Evolutionary conservation across 2,113 vertebrate species (phyloP), one percentile per base, ranked within the genome.

Genomic region (Prunella fulvescens): DNA sequence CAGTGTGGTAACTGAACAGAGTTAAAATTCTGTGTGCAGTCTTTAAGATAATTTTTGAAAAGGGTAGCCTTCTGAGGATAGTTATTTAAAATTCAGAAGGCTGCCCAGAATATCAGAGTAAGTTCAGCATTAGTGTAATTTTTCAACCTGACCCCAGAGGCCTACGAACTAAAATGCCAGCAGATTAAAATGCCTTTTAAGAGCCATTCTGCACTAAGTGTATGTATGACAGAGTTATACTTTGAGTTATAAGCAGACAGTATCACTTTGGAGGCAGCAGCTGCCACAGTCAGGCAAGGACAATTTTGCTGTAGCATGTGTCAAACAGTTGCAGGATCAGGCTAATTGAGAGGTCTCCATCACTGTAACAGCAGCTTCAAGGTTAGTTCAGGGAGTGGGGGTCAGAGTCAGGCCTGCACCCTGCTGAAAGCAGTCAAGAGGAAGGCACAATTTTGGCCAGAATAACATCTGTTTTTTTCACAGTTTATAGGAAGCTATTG

Each of bases 151-250:
- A 94, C 82, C 82, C 76, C 69, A 74, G 82, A 96, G 92, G 37
- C 85, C 86, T 88, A 78, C 20, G 3, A 91, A 90, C 88, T 92
- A 78, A 93, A 96, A 93, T 90, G 92, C 64, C 77, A 95, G 88
- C 60, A 74, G 90, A 96, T 92, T 94, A 93, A 96, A 96, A 88
- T 81, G 90, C 60, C 62, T 95, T 96, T 95, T 90, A 95, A 90
- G 92, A 88, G 83, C 62, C 80, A 61, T 92, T 86, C 50, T 90
- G 79, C 80, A 76, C 76, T 88, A 74, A 90, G 61, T 12, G 6
- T 64, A 19, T 37, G 65, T 51, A 53, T 84, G 82, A 83, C 86
- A 88, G 64, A 86, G 82, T 83, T 86, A 57, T 11, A 76, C 45
- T 80, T 74, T 71, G 76, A 90, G 86, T 78, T 90, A 77, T 50